Base-by-base conservation (phyloP, 1,140 invertebrate species). In the Nebria ingens region DNA sequence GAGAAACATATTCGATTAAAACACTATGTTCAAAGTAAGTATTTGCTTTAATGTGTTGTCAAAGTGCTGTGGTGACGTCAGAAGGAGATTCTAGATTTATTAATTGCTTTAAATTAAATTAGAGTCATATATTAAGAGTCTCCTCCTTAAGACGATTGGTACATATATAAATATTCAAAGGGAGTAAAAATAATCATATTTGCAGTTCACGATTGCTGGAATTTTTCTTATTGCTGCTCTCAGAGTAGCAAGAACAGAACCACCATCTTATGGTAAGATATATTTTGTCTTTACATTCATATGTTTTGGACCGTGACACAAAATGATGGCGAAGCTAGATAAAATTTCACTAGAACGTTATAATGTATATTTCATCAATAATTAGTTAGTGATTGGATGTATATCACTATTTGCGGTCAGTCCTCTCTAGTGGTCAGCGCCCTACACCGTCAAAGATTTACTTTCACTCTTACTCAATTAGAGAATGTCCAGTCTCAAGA, bases 11-110 rank as follows among this genome's bases (percentile, higher is more conserved):
- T 45, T 17, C 40, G 3, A 45, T 12, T 17, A 45, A 17, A 45
- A 45, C 25, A 34, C n/a, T n/a, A n/a, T 45, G 40, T 45, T 45
- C 9, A 9, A 17, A 17, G 40, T 45, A 45, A 45, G 40, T 45
- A 45, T n/a, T n/a, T n/a, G n/a, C n/a, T n/a, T n/a, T n/a, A n/a
- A n/a, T n/a, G n/a, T n/a, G n/a, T n/a, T n/a, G n/a, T n/a, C n/a
- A n/a, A n/a, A n/a, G n/a, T n/a, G n/a, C n/a, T n/a, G n/a, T n/a
- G n/a, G n/a, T n/a, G n/a, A n/a, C n/a, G n/a, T n/a, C n/a, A n/a
- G n/a, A n/a, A n/a, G n/a, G n/a, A n/a, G n/a, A n/a, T n/a, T n/a
- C 25, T 6, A 29, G 4, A 29, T 29, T 29, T 6, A 29, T 29
- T 29, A 29, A 29, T 6, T 29, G 4, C 4, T 29, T 29, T 13